Evolutionary conservation across 2,113 vertebrate species (phyloP), one percentile per base, ranked within the genome.

Genomic region (Motacilla alba): DNA sequence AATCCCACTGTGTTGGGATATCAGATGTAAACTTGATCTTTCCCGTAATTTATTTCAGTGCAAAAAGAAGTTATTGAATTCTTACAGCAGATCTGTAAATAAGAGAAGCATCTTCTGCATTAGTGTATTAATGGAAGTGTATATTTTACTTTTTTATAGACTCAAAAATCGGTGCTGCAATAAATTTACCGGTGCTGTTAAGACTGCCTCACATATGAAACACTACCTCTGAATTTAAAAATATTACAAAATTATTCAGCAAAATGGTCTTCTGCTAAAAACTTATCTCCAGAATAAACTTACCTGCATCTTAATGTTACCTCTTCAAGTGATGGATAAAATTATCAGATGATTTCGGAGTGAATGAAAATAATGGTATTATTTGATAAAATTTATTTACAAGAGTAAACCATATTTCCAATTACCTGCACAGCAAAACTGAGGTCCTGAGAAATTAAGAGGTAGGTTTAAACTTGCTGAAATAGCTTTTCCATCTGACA

Each of bases 1-100:
- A 70, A 10, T 23, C 46, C 2, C 8, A 41, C 18, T 0, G 0
- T 33, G n/a, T 2, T 74, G 41, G 41, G 35, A 87, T 19, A 63
- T n/a, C 19, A 70, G 26, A 60, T 39, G 24, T 30, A 60, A 83
- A 20, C 13, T 18, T 39, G 1, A 15, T 37, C 30, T 17, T 62
- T 20, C 41, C 28, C 37, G 27, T 21, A 41, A 62, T 68, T 77
- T 64, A 31, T 43, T 84, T 77, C 53, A 53, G 23, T 24, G 22
- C n/a, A 46, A 62, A 35, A 12, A 49, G 28, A 28, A 27, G 20
- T 20, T n/a, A 56, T 0, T 37, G 31, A 74, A 46, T 53, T 63
- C 24, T 67, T 58, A 33, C 8, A 31, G 5, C 9, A 76, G 24
- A 35, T 27, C 15, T 59, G 15, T n/a, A 80, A 85, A 43, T 53